A percentile compares a stretch with the other conserved stretches of the same genome.
phyloP scores from a whole-genome alignment of 2,888 invertebrate genomes.

The Itoplectis maculator region DNA sequence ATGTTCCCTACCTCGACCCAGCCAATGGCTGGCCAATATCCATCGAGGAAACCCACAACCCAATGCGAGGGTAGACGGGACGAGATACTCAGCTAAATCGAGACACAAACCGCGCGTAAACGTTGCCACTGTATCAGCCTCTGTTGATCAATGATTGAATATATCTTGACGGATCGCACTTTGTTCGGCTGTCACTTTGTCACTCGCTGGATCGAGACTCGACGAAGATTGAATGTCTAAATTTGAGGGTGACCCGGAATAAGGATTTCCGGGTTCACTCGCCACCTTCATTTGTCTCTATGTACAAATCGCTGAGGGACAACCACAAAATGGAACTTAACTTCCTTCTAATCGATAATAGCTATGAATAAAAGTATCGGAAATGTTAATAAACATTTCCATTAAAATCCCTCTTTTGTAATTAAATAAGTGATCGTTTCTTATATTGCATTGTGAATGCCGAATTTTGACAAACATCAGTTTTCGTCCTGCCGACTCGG shows the following conservation, averaged over 20 bases:
- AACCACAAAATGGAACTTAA: no score
- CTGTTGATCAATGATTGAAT: slow-evolving; percentile 2
- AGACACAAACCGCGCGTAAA: background rate
- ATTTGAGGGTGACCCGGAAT: background rate
- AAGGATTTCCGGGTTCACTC: background rate
- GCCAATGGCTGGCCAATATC: no score
- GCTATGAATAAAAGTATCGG: background rate
- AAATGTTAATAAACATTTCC: no score
- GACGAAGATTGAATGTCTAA: background rate
- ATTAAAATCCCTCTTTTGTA: no score
- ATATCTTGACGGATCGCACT: background rate
- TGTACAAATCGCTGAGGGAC: no score
- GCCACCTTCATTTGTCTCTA: background rate
- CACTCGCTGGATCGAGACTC: background rate
- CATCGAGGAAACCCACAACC: background rate
- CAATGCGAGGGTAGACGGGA: background rate
- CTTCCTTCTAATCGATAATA: no score
- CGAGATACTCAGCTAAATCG: background rate
- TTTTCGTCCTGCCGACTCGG: background rate
- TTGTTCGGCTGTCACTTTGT: slow-evolving; percentile 4
- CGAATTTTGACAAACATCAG: background rate
- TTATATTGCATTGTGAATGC: background rate
- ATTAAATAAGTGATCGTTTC: no score
- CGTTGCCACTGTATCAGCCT: background rate
- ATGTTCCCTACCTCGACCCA: no score